These are phyloP conservation scores for Scolopax bukidnonensis DNA, from an alignment of 2,797 vertebrate species.

Conservation along the genomic window DNA sequence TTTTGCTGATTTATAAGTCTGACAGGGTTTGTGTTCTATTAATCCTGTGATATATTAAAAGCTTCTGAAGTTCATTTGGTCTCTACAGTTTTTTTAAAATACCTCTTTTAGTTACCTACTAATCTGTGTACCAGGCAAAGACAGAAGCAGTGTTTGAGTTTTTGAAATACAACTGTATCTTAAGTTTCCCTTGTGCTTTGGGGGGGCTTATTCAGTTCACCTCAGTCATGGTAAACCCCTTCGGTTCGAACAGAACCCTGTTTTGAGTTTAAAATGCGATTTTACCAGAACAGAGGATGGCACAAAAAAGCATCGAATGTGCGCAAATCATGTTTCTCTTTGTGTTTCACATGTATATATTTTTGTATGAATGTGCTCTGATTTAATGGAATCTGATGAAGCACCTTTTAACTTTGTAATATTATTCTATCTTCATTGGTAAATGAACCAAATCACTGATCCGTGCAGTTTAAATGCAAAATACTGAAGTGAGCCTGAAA, in stretches of 20 bases:
- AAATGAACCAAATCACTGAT: conserved; percentile 81
- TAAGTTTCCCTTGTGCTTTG: neutral
- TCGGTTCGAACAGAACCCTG: rapidly evolving
- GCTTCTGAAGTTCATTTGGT: neutral
- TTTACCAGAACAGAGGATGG: neutral
- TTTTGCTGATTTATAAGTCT: neutral
- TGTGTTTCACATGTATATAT: neutral
- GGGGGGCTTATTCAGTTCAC: rapidly evolving
- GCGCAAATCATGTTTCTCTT: neutral
- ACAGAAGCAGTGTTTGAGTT: neutral
- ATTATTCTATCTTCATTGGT: conserved; percentile 81
- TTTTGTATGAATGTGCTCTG: conserved; percentile 55
- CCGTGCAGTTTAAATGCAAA: conserved; percentile 79
- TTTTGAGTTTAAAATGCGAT: neutral
- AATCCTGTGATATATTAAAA: neutral
- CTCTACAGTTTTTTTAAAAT: neutral
- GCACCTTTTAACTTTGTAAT: conserved; percentile 78
- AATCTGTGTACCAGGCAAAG: neutral
- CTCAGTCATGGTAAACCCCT: neutral
- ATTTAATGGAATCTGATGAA: conserved; percentile 80
- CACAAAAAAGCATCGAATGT: neutral
- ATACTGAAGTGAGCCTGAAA: conserved; percentile 76
- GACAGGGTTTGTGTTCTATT: neutral
- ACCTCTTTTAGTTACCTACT: neutral
- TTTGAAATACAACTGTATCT: neutral